Conservation (phyloP, 2,113 vertebrate species). For the Drymodes brunneopygia region DNA sequence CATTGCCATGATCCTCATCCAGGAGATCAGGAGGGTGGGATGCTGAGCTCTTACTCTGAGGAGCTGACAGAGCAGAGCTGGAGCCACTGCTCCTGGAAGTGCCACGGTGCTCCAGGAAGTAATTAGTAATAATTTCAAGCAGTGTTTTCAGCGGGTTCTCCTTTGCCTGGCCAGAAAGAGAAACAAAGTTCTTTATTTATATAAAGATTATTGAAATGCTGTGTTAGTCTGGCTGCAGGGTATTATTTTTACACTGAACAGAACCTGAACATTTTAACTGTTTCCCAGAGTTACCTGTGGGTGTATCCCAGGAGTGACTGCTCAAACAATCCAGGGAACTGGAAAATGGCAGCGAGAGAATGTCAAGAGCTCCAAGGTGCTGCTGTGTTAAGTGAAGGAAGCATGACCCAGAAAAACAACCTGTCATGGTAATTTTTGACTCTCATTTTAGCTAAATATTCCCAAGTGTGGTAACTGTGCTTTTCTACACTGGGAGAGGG, state of each 20-base stretch:
- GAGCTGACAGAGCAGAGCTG: background rate
- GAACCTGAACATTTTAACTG: background rate
- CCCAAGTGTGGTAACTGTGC: background rate
- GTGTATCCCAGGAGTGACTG: background rate
- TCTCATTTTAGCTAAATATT: background rate
- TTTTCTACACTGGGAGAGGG: background rate
- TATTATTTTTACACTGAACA: background rate
- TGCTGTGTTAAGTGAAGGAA: background rate
- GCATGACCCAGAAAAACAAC: background rate
- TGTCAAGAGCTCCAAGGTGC: accelerated
- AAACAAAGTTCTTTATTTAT: background rate
- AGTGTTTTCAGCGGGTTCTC: conserved; percentile 84
- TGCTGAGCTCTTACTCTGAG: conserved; percentile 34
- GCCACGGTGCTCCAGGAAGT: conserved; percentile 75
- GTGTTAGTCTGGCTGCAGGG: background rate
- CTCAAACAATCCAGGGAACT: background rate
- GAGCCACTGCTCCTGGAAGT: background rate
- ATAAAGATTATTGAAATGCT: accelerated
- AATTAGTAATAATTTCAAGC: conserved; percentile 88
- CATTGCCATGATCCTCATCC: conserved; percentile 43
- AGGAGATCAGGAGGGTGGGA: background rate
- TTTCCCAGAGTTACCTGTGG: background rate
- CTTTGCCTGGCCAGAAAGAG: conserved; percentile 53
- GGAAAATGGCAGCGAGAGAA: background rate
- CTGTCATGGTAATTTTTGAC: accelerated